phyloP scores from a whole-genome alignment of 2,888 invertebrate species.

The Cantharis flavilabris region DNA sequence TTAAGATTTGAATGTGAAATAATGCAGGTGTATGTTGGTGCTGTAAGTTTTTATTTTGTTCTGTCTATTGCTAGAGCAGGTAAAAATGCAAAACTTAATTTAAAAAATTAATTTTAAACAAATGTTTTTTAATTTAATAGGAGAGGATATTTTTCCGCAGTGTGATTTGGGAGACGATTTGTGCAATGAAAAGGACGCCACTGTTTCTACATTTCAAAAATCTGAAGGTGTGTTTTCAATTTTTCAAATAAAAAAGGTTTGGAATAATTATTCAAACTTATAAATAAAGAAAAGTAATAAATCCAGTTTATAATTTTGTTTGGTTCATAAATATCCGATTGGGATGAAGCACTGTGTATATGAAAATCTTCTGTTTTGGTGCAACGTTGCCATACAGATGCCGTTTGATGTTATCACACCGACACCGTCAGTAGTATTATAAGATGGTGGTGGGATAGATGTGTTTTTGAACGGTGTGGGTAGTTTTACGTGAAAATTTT shows the following conservation, averaged over 20 bases:
- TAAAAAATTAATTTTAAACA: too few relatives aligned
- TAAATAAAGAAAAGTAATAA: too few relatives aligned
- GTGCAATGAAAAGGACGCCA: neutral
- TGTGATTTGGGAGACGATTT: neutral
- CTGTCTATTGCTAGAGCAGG: neutral
- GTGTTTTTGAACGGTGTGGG: constrained; percentile 16
- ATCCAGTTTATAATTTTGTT: too few relatives aligned
- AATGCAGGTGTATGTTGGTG: neutral
- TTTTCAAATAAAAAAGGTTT: too few relatives aligned
- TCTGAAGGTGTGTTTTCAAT: neutral
- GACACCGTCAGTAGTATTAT: neutral
- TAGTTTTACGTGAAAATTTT: constrained; percentile 8
- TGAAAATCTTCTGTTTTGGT: neutral
- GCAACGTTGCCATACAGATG: neutral
- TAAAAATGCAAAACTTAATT: neutral
- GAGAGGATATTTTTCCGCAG: neutral
- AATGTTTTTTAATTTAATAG: neutral
- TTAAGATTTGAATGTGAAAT: neutral
- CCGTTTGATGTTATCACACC: neutral
- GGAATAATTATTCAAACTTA: too few relatives aligned
- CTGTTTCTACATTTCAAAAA: neutral
- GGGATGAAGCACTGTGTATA: neutral
- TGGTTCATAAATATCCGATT: too few relatives aligned
- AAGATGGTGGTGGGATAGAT: constrained; percentile 23
- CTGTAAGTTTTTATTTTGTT: neutral